These are phyloP conservation scores for Eupithecia tripunctaria DNA, from an alignment of 2,888 invertebrate species.

Conservation along the genomic window DNA sequence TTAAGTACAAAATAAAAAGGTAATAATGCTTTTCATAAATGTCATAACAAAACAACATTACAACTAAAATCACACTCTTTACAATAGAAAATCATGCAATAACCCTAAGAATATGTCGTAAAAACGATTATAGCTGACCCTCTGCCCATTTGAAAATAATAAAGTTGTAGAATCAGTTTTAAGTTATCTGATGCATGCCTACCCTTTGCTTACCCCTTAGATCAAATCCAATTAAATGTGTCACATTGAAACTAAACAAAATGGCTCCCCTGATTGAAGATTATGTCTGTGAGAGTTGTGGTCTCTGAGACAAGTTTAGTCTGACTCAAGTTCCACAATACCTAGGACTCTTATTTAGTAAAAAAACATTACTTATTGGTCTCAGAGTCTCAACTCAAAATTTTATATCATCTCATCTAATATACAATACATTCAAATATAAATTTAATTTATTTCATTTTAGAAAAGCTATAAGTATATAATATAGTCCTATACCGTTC, in stretches of 20 bases:
- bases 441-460: no score
- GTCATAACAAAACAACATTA: constrained; percentile 15
- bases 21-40: neutral
- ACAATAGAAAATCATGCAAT: constrained; percentile 33
- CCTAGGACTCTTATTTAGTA: neutral
- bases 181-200: neutral
- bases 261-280: no score
- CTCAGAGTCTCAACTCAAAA: neutral
- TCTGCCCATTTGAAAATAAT: constrained; percentile 23
- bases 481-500: no score
- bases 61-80: constrained; percentile 36
- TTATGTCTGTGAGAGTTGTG: no score
- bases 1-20: neutral
- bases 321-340: neutral
- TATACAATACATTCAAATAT: neutral
- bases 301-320: neutral
- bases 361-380: neutral
- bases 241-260: no score
- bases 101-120: constrained; percentile 34
- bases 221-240: neutral
- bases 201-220: neutral
- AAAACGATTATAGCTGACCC: constrained; percentile 24
- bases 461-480: no score
- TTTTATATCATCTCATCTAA: neutral
- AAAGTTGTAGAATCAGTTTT: constrained; percentile 27